phyloP scores from a whole-genome alignment of 2,113 vertebrate species.

The Corythaeola cristata region DNA sequence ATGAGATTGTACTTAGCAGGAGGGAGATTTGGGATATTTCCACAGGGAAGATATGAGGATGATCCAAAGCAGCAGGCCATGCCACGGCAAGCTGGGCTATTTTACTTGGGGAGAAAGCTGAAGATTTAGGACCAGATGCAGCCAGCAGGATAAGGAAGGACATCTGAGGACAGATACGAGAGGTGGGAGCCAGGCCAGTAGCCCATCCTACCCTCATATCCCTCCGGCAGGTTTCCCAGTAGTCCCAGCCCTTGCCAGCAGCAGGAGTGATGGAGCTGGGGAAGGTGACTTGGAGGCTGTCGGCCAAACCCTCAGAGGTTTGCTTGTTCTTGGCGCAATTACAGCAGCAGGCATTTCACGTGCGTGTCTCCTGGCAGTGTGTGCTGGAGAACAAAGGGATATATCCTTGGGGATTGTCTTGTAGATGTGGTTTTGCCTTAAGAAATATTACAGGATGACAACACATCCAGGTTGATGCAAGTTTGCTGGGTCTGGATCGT shows the following conservation, averaged over 20 bases:
- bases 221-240: not conserved
- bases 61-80: not conserved
- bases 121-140: not conserved
- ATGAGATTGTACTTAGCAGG: not conserved
- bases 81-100: not conserved
- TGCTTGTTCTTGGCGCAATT: not conserved
- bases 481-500: rapidly evolving
- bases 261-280: not conserved
- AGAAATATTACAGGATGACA: not conserved
- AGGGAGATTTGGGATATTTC: not conserved
- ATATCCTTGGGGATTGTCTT: not conserved
- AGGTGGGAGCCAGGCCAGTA: not conserved
- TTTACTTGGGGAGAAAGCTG: not conserved
- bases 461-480: rapidly evolving
- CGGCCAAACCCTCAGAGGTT: not conserved
- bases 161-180: not conserved
- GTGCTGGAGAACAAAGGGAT: not conserved
- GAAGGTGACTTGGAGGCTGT: not conserved
- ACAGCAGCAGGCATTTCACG: not conserved
- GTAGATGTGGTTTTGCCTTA: not conserved
- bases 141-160: not conserved
- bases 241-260: not conserved
- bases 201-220: rapidly evolving
- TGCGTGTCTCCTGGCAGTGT: not conserved
- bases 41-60: not conserved